A percentile compares a stretch with the other conserved stretches of the same genome.
Evolutionary conservation across 2,888 invertebrate species (phyloP).

Genomic region (Stenurella melanura): DNA sequence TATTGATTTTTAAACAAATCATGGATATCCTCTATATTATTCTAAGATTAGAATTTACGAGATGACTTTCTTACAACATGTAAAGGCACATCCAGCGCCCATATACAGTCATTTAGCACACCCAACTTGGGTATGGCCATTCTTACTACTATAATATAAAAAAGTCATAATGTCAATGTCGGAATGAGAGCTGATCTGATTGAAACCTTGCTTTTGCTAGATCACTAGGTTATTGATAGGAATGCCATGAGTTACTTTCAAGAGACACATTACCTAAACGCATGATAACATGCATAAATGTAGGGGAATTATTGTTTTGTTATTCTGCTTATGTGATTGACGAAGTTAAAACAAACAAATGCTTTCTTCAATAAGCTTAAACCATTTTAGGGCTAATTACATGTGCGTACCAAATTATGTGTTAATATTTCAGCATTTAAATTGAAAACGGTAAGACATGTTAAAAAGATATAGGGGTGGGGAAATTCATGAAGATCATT

Average conservation of each 20-base stretch:
- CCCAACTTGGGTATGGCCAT: slow-evolving; percentile 37
- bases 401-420: no score
- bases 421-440: no score
- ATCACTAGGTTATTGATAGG: slow-evolving; percentile 33
- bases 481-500: no score
- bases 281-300: not conserved
- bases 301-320: no score
- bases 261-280: not conserved
- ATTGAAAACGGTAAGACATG: no score
- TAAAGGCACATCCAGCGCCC: slow-evolving; percentile 15
- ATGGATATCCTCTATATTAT: not conserved
- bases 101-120: slow-evolving; percentile 42
- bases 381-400: no score
- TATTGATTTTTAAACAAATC: not conserved
- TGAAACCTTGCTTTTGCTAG: slow-evolving; percentile 31
- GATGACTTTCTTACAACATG: not conserved
- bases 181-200: slow-evolving; percentile 33
- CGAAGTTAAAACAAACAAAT: no score
- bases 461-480: no score
- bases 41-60: not conserved
- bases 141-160: slow-evolving; percentile 35
- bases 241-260: slow-evolving; percentile 21
- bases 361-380: no score
- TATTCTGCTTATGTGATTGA: no score
- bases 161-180: slow-evolving; percentile 46